Base-by-base conservation (phyloP, 2,888 invertebrate genomes). In the Andrena marginata region DNA sequence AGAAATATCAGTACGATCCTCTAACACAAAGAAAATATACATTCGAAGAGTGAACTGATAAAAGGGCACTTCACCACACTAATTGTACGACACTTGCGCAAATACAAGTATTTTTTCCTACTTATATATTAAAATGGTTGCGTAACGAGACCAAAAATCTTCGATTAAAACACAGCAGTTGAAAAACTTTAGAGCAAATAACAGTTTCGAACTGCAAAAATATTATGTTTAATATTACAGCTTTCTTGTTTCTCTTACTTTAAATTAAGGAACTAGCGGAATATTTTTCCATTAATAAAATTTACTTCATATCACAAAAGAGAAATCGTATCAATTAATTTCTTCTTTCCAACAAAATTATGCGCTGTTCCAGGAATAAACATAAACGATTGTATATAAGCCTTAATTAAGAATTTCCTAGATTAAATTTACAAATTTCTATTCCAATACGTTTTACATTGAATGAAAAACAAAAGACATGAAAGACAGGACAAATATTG, bases 201-300 rank as follows among this genome's bases (percentile, higher is more conserved):
- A 42, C 10, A 23, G 16, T 59, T 65, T 23, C 42, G 6, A 16
- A 29, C 59, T 59, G 33, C 35, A 48, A 23, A 75, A 29, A 60
- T 33, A 23, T 68, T 4, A 42, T 71, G 31, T 35, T 77, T 63
- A 54, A 31, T 48, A 35, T 60, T 7, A 6, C 51, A 42, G 56
- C 64, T 77, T 70, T 77, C 76, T 56, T 63, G 48, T 56, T 70
- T 63, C 60, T 2, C 59, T 10, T 60, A 59, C 2, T 59, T 67
- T 54, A 3, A 29, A n/a, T 77, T 71, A 64, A 64, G 70, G 16
- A 77, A 59, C n/a, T 33, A 70, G 48, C 64, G 54, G 48, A 56
- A 16, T 10, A 16, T 13, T 26, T 23, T 31, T 70, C 13, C 1
- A 8, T 69, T 48, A 20, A 51, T 70, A 7, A 70, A 54, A 56